A percentile compares a stretch with the other conserved stretches of the same genome.
These are phyloP conservation scores for Catharus bicknelli DNA, from an alignment of 2,113 vertebrate species.

Conservation along the genomic window DNA sequence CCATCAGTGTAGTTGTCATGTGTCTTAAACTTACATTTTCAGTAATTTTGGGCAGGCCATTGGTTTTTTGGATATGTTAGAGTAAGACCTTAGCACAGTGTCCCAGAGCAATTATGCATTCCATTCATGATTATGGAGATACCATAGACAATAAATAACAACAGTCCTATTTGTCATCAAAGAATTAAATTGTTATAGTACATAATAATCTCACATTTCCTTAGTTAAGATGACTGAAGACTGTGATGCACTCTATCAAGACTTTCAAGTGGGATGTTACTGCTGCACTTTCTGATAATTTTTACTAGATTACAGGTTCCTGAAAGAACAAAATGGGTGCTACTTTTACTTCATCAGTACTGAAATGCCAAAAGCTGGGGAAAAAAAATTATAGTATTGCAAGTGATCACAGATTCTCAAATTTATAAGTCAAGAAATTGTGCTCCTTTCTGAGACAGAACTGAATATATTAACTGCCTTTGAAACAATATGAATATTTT, in stretches of 20 bases:
- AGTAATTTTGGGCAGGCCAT: neutral
- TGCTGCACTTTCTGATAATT: neutral
- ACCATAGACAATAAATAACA: neutral
- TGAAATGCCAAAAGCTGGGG: neutral
- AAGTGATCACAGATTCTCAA: slow-evolving; percentile 16
- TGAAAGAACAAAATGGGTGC: neutral
- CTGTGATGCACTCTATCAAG: neutral
- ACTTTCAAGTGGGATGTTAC: neutral
- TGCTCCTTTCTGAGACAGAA: slow-evolving; percentile 30
- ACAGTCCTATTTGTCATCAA: neutral
- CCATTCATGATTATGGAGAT: neutral
- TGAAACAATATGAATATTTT: slow-evolving; percentile 26
- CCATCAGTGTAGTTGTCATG: neutral
- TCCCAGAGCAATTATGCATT: neutral
- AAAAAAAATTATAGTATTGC: neutral
- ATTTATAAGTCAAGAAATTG: slow-evolving; percentile 16
- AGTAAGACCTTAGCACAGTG: neutral
- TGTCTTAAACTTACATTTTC: neutral
- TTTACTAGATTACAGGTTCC: neutral
- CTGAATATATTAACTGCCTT: slow-evolving; percentile 3
- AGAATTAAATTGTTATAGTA: neutral
- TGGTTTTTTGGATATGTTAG: accelerated
- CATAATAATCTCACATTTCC: neutral
- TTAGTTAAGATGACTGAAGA: neutral
- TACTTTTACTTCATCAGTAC: neutral